Evolutionary conservation across 2,113 vertebrate genomes (phyloP), one percentile per base, ranked within the genome.

Genomic region (Lophochroa leadbeateri): DNA sequence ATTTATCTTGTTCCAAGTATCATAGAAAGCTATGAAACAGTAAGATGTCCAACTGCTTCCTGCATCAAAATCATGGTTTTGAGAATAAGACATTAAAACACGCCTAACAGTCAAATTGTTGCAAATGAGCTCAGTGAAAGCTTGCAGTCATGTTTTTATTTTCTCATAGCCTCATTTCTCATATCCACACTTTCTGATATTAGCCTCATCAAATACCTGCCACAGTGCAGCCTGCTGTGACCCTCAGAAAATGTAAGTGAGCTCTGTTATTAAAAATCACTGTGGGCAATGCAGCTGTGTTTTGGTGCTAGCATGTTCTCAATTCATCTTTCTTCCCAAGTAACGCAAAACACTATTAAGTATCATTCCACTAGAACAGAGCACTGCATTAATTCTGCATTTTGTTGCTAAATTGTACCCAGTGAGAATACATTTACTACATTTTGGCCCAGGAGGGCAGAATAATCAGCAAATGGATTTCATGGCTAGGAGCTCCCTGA

Each of bases 401-500:
- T 96, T 82, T 71, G n/a, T 23, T 87, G 81, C 2, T 2, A 89
- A 94, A 90, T 84, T 35, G 33, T 55, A 90, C 8, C 8, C 37
- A 57, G 37, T 2, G 5, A 86, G 44, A 93, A 92, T 9, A 71
- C 28, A 52, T 69, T 72, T 90, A 58, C 27, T 47, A 21, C 35
- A 39, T 76, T 82, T 94, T 93, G 37, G 82, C 41, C 70, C 52
- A 74, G 68, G 57, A 68, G 53, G 47, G 43, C 13, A 81, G 75
- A 85, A 75, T 31, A 92, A 92, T 76, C 52, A 84, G 49, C 75
- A 94, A 92, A 94, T n/a, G 44, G 71, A 90, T 93, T 90, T 92
- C 41, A 78, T 72, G 44, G 57, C 64, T 39, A 68, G 39, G 47
- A 92, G 35, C 65, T 82, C 17, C 58, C 43, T 53, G 72, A 92